A percentile compares a stretch with the other conserved stretches of the same genome.
phyloP scores from a whole-genome alignment of 2,888 invertebrate genomes.

The Tipula lateralis region DNA sequence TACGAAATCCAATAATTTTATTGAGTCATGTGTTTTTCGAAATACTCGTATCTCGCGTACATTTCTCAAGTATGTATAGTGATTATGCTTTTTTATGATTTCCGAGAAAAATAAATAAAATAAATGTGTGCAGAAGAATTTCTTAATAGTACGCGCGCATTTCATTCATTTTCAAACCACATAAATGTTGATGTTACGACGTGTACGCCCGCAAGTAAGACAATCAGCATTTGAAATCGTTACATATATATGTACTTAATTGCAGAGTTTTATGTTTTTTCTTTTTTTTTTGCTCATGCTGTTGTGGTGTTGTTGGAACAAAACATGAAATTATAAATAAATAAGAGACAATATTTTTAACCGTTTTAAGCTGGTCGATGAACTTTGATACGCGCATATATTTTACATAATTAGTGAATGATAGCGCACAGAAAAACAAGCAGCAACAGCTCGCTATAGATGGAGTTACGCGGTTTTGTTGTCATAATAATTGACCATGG shows the following conservation, averaged over 20 bases:
- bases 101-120: background rate
- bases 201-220: background rate
- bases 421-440: background rate
- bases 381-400: slow-evolving; percentile 11
- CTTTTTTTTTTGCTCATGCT: too few species aligned
- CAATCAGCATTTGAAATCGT: background rate
- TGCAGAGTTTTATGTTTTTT: background rate
- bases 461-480: background rate
- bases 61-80: background rate
- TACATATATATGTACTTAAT: background rate
- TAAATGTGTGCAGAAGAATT: background rate
- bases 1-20: background rate
- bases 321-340: background rate
- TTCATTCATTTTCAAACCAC: background rate
- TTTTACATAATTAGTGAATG: background rate
- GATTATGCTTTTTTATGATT: background rate
- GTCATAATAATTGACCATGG: background rate
- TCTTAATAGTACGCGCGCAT: background rate
- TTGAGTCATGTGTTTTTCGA: background rate
- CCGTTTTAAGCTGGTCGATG: slow-evolving; percentile 1
- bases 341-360: background rate
- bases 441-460: background rate
- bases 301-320: background rate
- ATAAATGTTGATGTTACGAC: background rate
- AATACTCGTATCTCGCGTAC: background rate